Evolutionary conservation across 2,888 invertebrate species (phyloP), one percentile per base, ranked within the genome.

Genomic region (Rhogogaster chlorosoma): DNA sequence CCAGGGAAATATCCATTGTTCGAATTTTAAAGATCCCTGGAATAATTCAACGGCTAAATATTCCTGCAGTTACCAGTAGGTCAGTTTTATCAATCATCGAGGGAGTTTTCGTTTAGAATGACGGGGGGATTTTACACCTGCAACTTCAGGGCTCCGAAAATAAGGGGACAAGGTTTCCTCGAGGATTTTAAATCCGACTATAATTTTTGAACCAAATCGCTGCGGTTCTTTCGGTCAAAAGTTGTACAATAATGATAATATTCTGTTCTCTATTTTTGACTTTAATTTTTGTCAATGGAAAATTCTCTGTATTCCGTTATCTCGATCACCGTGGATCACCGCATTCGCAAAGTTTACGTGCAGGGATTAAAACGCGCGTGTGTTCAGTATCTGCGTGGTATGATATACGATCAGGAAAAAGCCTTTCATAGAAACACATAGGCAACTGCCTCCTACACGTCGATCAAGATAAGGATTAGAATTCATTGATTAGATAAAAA

Each of bases 1-100:
- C 77, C 53, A n/a, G 29, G 77, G 32, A 77, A 49, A 26, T 38
- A 49, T 49, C 18, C 18, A 53, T 18, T 15, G 77, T 77, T 77
- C 9, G n/a, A 77, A 77, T 9, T 77, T 77, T 29, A 53, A 32
- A 77, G 2, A 53, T 26, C 29, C 53, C 22, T 15, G 1, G 26
- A 45, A 77, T 67, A 32, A 67, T 67, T 67, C 1, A 67, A 67
- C 67, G 4, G 67, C 15, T 32, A 7, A 32, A 32, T 18, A 67
- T 67, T 67, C 67, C n/a, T n/a, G n/a, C 18, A 29, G 67, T 32
- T 29, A 32, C 26, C 18, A 15, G 15, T 29, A 67, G 12, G 15
- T 29, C 2, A 67, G 29, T 67, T 32, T 29, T 9, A 61, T 61
- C 26, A 22, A 26, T 61, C 26, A 26, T 10, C 26, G 26, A 61